Percentiles rank a stretch among this genome's conserved stretches.
These are phyloP conservation scores for Rhabdophis nuchalis DNA, from an alignment of 2,797 vertebrate genomes.

Conservation along the genomic window DNA sequence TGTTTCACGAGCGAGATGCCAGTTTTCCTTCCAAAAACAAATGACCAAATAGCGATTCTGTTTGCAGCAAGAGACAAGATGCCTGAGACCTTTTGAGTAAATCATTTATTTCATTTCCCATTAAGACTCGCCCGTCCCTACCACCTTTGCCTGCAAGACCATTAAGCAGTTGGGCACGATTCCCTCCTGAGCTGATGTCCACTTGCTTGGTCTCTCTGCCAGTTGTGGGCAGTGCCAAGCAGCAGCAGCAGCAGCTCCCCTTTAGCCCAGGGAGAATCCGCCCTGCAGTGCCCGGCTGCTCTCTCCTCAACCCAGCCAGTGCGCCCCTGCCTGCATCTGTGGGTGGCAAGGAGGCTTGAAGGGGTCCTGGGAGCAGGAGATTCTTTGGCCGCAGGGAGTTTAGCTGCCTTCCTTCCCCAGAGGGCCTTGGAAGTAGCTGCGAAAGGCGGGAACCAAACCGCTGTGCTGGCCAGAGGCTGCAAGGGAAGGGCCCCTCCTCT, in stretches of 20 bases:
- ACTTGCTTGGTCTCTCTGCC: neutral
- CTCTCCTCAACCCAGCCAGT: neutral
- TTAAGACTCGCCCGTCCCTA: neutral
- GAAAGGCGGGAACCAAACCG: neutral
- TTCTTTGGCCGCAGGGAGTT: neutral
- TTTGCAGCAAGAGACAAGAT: neutral
- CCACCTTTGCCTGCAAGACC: neutral
- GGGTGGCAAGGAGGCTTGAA: neutral
- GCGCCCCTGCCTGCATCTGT: neutral
- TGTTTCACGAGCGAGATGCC: neutral
- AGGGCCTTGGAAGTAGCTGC: neutral
- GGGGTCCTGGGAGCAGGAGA: neutral
- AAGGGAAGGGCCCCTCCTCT: neutral
- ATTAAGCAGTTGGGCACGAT: neutral
- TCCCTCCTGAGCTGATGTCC: neutral
- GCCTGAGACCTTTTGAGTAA: neutral
- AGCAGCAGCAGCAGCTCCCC: neutral
- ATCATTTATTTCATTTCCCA: constrained; percentile 2
- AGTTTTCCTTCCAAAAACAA: neutral
- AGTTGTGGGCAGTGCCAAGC: neutral
- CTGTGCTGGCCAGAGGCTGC: neutral
- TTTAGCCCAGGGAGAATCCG: neutral
- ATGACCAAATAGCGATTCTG: neutral
- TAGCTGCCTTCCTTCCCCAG: neutral
- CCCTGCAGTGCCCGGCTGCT: neutral